Base-by-base conservation (phyloP, 2,797 vertebrate species). In the Macroramphosus scolopax region DNA sequence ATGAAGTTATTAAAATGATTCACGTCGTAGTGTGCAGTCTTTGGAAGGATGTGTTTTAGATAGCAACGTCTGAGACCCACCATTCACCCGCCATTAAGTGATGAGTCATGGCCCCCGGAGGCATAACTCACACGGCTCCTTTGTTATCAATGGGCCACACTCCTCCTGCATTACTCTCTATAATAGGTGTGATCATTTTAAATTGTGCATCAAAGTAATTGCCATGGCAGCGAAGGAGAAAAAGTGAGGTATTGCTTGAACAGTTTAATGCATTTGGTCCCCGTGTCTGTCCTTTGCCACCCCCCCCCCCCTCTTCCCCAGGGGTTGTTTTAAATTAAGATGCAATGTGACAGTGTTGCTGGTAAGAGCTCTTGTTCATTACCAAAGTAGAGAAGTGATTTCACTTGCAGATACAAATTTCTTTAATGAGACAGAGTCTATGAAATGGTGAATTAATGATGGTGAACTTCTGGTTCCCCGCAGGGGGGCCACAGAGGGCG, bases 111-210 rank as follows among this genome's bases (percentile, higher is more conserved):
- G 66, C 45, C 65, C 71, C 78, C 10, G 30, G 37, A 61, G 69
- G 56, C 70, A 81, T 73, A 75, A 79, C 71, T 82, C 74, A 80
- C 57, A 63, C 63, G 48, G 54, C 71, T 78, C 63, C 65, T 83
- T 81, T 81, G 72, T 83, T 81, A 81, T 78, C 72, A 68, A 60
- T 47, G 68, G 69, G 58, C 59, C 48, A 48, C 52, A 69, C 53
- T 73, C 50, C 51, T 64, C 68, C 46, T 52, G 59, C 57, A 69
- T 69, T 70, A 63, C 69, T 60, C 68, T 72, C 69, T 29, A 25
- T 72, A 80, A 84, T 75, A 73, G 71, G 75, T 83, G 72, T 54
- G 76, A 81, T 79, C 67, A 71, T 68, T 83, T 77, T 53, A 78
- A 82, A 78, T 60, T 64, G 63, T 57, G 68, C 65, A 69, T 78